phyloP scores from a whole-genome alignment of 2,113 vertebrate genomes.

The Albula glossodonta region DNA sequence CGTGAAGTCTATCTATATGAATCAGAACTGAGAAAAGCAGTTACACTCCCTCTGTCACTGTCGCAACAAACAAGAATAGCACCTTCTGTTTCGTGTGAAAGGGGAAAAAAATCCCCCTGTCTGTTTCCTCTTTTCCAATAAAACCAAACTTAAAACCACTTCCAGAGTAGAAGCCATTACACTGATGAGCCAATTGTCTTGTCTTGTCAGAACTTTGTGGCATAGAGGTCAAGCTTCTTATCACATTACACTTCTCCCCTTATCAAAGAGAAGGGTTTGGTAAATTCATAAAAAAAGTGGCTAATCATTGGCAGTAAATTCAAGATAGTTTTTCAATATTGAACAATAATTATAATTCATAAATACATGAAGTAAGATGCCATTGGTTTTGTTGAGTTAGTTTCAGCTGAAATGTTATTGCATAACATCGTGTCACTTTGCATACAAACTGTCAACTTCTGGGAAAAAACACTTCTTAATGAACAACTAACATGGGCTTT shows the following conservation, averaged over 20 bases:
- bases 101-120: slow-evolving; percentile 57
- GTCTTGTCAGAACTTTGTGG: background rate
- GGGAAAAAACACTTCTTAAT: no score
- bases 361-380: no score
- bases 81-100: slow-evolving; percentile 38
- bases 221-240: slow-evolving; percentile 8
- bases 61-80: slow-evolving; percentile 49
- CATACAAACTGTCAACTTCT: no score
- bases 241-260: background rate
- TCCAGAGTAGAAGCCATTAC: slow-evolving; percentile 29
- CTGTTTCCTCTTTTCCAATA: slow-evolving; percentile 45
- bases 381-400: no score
- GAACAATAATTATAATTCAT: no score
- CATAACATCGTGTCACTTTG: no score
- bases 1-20: slow-evolving; percentile 56
- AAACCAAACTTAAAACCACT: slow-evolving; percentile 31
- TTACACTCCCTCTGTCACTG: slow-evolving; percentile 17
- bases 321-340: no score
- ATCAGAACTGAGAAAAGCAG: slow-evolving; percentile 57
- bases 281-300: background rate
- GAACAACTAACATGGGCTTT: no score
- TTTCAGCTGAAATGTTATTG: no score
- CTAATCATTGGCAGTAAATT: background rate
- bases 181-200: background rate
- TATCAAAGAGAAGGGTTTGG: background rate